A percentile compares a stretch with the other conserved stretches of the same genome.
phyloP scores from a whole-genome alignment of 2,888 invertebrate species.

The Nesidiocoris tenuis region DNA sequence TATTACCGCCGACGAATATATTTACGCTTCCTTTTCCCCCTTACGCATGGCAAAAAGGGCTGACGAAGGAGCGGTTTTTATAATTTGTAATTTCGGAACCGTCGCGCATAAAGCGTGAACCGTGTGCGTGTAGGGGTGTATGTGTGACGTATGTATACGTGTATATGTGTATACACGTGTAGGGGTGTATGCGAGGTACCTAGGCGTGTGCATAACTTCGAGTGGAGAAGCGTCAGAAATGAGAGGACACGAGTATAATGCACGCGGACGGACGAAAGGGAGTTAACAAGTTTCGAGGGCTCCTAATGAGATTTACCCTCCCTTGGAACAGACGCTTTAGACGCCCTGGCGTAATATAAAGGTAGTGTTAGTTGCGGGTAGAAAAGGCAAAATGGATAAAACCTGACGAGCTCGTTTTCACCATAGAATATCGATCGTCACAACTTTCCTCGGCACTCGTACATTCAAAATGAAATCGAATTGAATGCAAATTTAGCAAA shows the following conservation, averaged over 20 bases:
- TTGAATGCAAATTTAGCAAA: no score
- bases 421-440: no score
- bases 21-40: neutral
- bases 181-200: neutral
- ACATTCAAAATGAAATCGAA: no score
- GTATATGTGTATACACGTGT: no score
- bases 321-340: neutral
- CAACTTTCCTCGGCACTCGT: no score
- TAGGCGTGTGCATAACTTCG: no score
- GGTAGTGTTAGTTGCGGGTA: no score
- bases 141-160: no score
- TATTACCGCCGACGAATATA: neutral
- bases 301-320: constrained; percentile 36
- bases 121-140: no score
- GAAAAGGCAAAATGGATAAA: no score
- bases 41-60: neutral
- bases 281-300: constrained; percentile 22
- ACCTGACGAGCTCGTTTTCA: no score
- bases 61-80: neutral
- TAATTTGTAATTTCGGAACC: neutral
- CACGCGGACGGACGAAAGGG: constrained; percentile 8
- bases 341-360: no score
- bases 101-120: neutral
- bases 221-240: constrained; percentile 25
- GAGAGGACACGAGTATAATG: constrained; percentile 8